A percentile compares a stretch with the other conserved stretches of the same genome.
Conservation (phyloP, 2,888 invertebrate genomes). For the Amphiduros pacificus region DNA sequence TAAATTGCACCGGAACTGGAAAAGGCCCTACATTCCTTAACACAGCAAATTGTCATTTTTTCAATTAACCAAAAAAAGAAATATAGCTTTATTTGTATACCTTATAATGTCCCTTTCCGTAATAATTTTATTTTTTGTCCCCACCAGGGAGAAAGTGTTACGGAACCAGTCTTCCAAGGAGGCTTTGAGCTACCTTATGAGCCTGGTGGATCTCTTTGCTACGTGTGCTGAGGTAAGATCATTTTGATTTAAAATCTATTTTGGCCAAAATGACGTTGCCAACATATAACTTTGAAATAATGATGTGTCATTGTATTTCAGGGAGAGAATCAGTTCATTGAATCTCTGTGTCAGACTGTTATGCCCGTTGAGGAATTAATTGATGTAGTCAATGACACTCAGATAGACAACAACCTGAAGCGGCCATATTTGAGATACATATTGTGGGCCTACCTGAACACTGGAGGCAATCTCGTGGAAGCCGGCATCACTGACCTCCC, state of each 20-base stretch:
- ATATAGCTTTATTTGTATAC: too few species aligned
- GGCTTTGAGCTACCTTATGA: conserved; percentile 7
- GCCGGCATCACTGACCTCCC: conserved; percentile 21
- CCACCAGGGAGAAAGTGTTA: too few species aligned
- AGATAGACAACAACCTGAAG: conserved; percentile 29
- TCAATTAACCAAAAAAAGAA: too few species aligned
- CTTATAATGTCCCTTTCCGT: too few species aligned
- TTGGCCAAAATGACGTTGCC: too few species aligned
- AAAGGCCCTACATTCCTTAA: too few species aligned
- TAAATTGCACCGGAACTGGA: too few species aligned
- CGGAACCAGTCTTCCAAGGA: neutral
- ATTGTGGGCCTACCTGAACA: conserved; percentile 29
- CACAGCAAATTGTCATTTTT: too few species aligned
- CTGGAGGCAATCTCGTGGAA: conserved; percentile 15
- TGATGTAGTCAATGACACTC: conserved; percentile 26
- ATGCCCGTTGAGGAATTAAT: conserved; percentile 30
- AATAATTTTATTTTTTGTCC: too few species aligned
- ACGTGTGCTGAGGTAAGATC: conserved; percentile 11
- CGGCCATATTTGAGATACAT: conserved; percentile 33
- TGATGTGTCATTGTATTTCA: too few species aligned
- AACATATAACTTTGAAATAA: too few species aligned
- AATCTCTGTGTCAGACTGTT: conserved; percentile 36
- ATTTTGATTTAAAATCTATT: too few species aligned
- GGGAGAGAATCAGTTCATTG: conserved; percentile 58
- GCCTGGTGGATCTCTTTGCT: conserved; percentile 4